Percentiles rank a stretch among this genome's conserved stretches.
Conservation (phyloP, 2,797 vertebrate species). For the Otolemur crassicaudatus region DNA sequence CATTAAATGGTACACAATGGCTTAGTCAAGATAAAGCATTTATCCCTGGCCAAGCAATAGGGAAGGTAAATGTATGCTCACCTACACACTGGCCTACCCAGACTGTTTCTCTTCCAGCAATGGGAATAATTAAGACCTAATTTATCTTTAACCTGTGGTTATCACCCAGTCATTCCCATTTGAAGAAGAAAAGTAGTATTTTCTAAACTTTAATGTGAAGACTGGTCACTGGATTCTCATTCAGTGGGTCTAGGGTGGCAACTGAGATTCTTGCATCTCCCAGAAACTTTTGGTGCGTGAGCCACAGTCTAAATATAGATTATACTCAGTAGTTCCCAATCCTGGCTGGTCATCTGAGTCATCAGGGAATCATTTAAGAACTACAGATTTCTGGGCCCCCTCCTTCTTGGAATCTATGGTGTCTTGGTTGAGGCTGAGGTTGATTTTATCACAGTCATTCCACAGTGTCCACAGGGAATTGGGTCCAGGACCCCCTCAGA, state of each 20-base stretch:
- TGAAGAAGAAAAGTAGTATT: not conserved
- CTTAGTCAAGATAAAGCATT: not conserved
- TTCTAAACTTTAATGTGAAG: conserved; percentile 35
- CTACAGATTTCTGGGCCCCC: not conserved
- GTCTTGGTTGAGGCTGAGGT: not conserved
- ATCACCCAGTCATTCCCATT: not conserved
- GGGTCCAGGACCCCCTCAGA: not conserved
- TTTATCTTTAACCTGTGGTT: not conserved
- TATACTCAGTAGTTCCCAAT: not conserved
- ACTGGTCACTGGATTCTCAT: not conserved
- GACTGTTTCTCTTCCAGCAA: not conserved
- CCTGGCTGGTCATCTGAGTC: not conserved
- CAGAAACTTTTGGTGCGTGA: not conserved
- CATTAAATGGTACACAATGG: not conserved
- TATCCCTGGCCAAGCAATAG: not conserved
- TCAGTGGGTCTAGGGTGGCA: not conserved
- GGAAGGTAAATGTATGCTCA: not conserved
- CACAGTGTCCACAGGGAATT: not conserved
- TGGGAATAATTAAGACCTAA: not conserved
- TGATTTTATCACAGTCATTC: not conserved
- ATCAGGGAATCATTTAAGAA: conserved; percentile 34
- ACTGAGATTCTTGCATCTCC: not conserved
- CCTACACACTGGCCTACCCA: not conserved
- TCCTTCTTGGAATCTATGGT: not conserved
- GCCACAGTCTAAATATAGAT: not conserved